Base-by-base conservation (phyloP, 53 echinoderm and acorn worm genomes). In the Zoroaster sp. region DNA sequence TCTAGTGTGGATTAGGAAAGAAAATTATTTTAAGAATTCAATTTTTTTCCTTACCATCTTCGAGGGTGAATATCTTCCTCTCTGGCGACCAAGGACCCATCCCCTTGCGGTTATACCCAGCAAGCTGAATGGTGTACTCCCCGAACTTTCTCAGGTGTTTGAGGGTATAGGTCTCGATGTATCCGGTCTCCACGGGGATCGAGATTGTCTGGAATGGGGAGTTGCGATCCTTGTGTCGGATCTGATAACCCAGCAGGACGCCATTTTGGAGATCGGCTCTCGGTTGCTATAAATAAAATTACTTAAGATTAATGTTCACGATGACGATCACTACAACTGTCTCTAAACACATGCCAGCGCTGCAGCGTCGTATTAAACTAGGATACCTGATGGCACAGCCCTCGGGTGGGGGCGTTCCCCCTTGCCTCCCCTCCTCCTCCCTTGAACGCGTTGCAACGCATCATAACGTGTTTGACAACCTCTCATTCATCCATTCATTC, bases 261-360 rank as follows among this genome's bases (percentile, higher is more conserved):
- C 98, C 98, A 74, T 98, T 98, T 39, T 98, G 95, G 0, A 91
- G 89, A 82, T 95, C 95, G 3, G 95, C 98, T 45, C 95, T 74
- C 9, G 98, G 95, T 98, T 98, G 98, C 98, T 98, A 9, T 2
- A 65, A 33, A 73, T 28, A 13, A 38, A 69, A 63, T 13, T 32
- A 14, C 21, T 12, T 73, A 8, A 31, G 18, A 32, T 31, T 75
- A 40, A 35, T 1, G 35, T 35, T 67, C 35, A 55, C 43, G 2
- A 5, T 1, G n/a, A 11, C 23, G 23, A 65, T 8, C 6, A 35
- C 40, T 69, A 66, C 1, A 66, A 0, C 0, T 67, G 35, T 66
- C 38, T 21, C 13, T 66, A 59, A 1, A 3, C 5, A 20, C 18
- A 6, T 38, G 25, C n/a, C 35, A 1, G n/a, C n/a, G n/a, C n/a